A percentile compares a stretch with the other conserved stretches of the same genome.
phyloP scores from a whole-genome alignment of 2,113 vertebrate species.

The Toxotes jaculatrix region DNA sequence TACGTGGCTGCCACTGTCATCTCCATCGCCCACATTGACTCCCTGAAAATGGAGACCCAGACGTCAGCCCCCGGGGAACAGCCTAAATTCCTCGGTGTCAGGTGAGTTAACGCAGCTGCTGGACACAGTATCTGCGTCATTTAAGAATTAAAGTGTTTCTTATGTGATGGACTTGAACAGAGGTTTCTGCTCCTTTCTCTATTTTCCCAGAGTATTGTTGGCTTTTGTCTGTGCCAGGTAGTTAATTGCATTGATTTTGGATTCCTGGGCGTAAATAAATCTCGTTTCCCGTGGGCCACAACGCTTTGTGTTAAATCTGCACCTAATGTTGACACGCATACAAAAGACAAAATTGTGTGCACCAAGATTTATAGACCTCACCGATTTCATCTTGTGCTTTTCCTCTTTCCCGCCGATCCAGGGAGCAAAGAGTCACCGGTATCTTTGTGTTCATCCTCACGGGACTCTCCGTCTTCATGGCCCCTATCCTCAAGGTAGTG shows the following conservation, averaged over 20 bases:
- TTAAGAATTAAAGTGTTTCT: slow-evolving; percentile 7
- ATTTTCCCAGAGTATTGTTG: neutral
- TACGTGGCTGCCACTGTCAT: slow-evolving; percentile 98
- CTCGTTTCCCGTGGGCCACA: neutral
- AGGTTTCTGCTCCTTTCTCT: neutral
- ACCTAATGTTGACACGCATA: neutral
- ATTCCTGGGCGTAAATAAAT: slow-evolving; percentile 4
- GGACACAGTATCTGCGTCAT: neutral
- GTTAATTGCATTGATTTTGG: neutral
- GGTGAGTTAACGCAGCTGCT: slow-evolving; percentile 79
- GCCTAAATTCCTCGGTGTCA: slow-evolving; percentile 97
- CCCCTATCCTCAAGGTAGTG: slow-evolving; percentile 96
- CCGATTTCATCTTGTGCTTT: neutral
- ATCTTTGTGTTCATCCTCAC: slow-evolving; percentile 94
- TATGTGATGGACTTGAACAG: neutral
- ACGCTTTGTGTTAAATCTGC: neutral
- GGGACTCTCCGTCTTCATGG: slow-evolving; percentile 97
- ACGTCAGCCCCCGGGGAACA: slow-evolving; percentile 96
- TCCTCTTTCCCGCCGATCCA: slow-evolving; percentile 63
- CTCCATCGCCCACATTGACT: slow-evolving; percentile 98
- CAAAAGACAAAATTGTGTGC: neutral
- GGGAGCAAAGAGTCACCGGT: slow-evolving; percentile 97
- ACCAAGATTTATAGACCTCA: neutral
- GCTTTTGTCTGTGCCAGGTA: neutral
- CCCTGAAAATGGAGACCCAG: slow-evolving; percentile 98